These are phyloP conservation scores for Stegodyphus mimosarum DNA, from an alignment of 1,140 invertebrate species.

Conservation along the genomic window DNA sequence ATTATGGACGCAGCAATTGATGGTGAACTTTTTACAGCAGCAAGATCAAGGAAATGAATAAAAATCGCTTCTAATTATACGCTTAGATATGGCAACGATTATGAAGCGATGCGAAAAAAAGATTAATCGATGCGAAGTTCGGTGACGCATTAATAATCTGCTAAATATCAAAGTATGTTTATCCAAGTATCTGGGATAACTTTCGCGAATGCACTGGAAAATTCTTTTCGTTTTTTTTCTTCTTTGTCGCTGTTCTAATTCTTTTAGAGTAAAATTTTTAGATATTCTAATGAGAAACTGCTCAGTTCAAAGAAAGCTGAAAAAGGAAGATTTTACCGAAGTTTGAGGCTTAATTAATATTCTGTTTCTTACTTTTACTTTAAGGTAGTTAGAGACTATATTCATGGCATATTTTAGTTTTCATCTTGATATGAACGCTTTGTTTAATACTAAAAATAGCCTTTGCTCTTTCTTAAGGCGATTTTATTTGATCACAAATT, in stretches of 20 bases:
- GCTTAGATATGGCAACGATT: constrained; percentile 20
- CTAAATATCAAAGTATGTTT: constrained; percentile 51
- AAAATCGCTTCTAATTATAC: constrained; percentile 5
- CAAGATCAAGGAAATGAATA: constrained; percentile 2
- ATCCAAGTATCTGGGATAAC: constrained; percentile 33
- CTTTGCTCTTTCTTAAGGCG: too few relatives aligned
- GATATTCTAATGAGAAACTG: constrained; percentile 40
- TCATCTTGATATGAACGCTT: too few relatives aligned
- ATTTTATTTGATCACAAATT: too few relatives aligned
- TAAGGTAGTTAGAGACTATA: not conserved
- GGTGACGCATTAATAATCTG: constrained; percentile 40
- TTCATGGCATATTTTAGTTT: too few relatives aligned
- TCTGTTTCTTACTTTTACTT: constrained; percentile 11
- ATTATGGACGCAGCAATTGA: constrained; percentile 41
- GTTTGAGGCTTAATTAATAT: constrained; percentile 29
- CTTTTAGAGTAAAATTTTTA: constrained; percentile 1
- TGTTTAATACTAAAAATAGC: too few relatives aligned
- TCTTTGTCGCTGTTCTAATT: not conserved
- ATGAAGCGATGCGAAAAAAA: constrained; percentile 26
- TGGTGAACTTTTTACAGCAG: constrained; percentile 24
- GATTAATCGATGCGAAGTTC: constrained; percentile 24
- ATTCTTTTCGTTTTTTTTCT: not conserved
- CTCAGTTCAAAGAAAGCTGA: constrained; percentile 26
- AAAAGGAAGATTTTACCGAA: constrained; percentile 3
- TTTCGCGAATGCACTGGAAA: constrained; percentile 1